A percentile compares a stretch with the other conserved stretches of the same genome.
These are phyloP conservation scores for Mungos mungo DNA, from an alignment of 2,113 vertebrate species.

Conservation along the genomic window DNA sequence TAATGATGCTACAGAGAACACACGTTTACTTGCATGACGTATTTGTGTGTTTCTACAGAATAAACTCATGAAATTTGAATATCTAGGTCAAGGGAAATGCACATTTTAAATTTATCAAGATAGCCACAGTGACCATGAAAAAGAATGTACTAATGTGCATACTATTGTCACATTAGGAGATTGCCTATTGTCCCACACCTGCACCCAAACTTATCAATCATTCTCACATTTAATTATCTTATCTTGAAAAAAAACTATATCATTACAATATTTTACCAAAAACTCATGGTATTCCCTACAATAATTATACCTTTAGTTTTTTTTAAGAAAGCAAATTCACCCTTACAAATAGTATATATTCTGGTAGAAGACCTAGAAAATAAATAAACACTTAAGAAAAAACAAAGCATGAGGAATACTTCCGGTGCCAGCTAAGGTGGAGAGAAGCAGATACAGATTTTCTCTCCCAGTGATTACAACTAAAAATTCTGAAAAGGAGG, in stretches of 20 bases:
- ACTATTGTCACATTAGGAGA: neutral
- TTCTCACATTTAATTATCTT: neutral
- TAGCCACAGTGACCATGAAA: neutral
- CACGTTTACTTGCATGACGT: neutral
- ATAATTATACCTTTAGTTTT: neutral
- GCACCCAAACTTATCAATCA: neutral
- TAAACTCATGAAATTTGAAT: conserved; percentile 30
- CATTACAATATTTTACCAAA: neutral
- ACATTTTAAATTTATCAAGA: conserved; percentile 1
- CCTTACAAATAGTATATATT: neutral
- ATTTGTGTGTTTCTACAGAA: neutral
- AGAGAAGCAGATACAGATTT: neutral
- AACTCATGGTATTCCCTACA: neutral
- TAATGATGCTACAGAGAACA: neutral
- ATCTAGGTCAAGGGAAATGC: neutral
- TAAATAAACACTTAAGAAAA: neutral
- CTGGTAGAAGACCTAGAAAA: conserved; percentile 20
- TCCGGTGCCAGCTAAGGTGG: neutral
- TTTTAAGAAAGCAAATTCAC: neutral
- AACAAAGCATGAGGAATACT: neutral
- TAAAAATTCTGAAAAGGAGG: neutral
- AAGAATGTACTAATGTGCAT: neutral
- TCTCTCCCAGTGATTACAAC: neutral
- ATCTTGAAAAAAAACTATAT: neutral
- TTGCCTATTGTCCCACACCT: neutral